Evolutionary conservation across 1,140 invertebrate species (phyloP), one percentile per base, ranked within the genome.

Genomic region (Marisa cornuarietis): DNA sequence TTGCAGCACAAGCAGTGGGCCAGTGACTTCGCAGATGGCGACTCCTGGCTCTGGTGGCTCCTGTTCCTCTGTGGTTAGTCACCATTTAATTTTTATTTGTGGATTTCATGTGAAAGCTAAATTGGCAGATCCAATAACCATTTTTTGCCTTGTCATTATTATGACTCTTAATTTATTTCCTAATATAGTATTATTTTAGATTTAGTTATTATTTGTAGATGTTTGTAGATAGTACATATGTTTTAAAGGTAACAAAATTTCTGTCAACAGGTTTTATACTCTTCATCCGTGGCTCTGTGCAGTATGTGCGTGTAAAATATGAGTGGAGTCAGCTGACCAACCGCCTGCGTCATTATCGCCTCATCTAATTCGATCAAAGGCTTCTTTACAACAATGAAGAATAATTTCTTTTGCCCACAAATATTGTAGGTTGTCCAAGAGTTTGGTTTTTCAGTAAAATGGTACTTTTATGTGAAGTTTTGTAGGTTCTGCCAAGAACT

Each of bases 301-400:
- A 97, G 91, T 97, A 97, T 91, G 92, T 96, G 86, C 96, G 95
- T 88, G 96, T 97, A 84, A 97, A 97, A 88, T 93, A 95, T 81
- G 95, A 96, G 79, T 97, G 96, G 96, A 93, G 95, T 69, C 77
- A 81, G n/a, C 69, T 84, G 20, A 83, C 51, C 63, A 80, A 73
- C 24, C 84, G 81, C 20, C 63, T 84, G 18, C 79, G 76, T 69
- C 81, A 78, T 24, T 84, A 83, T 54, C 71, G 78, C 62, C 78
- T 85, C 6, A 81, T 82, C 16, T 85, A 79, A 66, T 51, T 31
- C 14, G 22, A 72, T 13, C 31, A 14, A 58, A 58, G 54, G 4
- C 54, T 18, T 18, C 54, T 58, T 58, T 58, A 58, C 11, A 58
- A 14, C 54, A 58, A 58, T 58, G 54, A 58, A 58, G 54, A 58